Evolutionary conservation across 2,888 invertebrate genomes (phyloP).

Genomic region (Hedya salicella): DNA sequence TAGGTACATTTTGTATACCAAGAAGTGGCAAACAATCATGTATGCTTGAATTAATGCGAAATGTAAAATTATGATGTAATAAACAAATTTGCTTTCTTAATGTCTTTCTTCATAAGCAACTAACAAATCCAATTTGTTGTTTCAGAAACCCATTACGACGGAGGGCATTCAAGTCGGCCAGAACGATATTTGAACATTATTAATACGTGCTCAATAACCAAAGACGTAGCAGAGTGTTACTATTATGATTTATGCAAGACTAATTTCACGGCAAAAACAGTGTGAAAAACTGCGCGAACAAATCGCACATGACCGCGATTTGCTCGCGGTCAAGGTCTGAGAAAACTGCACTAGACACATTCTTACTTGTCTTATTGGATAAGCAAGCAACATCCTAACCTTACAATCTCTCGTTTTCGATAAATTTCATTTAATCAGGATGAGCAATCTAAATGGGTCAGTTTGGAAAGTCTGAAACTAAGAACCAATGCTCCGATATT

Average conservation of each 20-base stretch:
- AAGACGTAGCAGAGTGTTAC: conserved; percentile 28
- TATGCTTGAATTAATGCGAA: no score
- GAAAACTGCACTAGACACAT: background rate
- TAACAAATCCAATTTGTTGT: conserved; percentile 5
- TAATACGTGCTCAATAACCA: conserved; percentile 19
- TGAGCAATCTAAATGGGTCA: no score
- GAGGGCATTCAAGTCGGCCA: conserved; percentile 3
- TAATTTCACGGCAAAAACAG: background rate
- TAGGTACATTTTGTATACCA: no score
- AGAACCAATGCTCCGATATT: no score
- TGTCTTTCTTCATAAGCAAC: background rate
- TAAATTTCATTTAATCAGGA: no score
- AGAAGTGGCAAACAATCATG: no score
- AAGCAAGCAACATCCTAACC: background rate
- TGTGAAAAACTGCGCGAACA: conserved; percentile 13
- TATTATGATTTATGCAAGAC: conserved; percentile 30
- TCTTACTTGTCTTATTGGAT: background rate
- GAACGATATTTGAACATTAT: conserved; percentile 15
- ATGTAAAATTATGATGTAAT: no score
- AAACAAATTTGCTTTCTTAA: no score
- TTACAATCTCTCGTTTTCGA: no score
- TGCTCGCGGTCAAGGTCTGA: conserved; percentile 45
- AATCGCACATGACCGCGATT: conserved; percentile 39
- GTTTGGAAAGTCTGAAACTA: no score
- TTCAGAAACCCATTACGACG: conserved; percentile 30